Evolutionary conservation across 2,113 vertebrate genomes (phyloP), one percentile per base, ranked within the genome.

Genomic region (Ploceus nigricollis): DNA sequence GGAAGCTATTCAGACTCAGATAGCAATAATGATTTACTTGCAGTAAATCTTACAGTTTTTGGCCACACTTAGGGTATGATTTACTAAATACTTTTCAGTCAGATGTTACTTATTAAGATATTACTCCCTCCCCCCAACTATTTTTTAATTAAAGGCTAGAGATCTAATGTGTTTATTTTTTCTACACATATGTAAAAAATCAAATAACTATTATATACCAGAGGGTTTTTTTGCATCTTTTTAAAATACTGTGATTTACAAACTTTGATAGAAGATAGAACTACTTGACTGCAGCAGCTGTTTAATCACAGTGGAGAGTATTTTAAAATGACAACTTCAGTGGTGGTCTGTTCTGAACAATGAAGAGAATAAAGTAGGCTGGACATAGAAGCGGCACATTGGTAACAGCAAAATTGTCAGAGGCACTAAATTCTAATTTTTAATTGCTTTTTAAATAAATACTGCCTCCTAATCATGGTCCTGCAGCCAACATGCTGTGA

Each of bases 1-100:
- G 97, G 97, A 98, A 98, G 98, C 98, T 95, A 97, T 98, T 97
- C 98, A 96, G 97, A 90, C 97, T 97, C 96, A 86, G 97, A 98
- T 98, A 98, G 98, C 97, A 98, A 96, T 97, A 96, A 96, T 93
- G 97, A 98, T 98, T 95, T 95, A 96, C 94, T 96, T 91, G 94
- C 97, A 97, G 97, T 96, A 83, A 96, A 95, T 97, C 93, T 92
- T 92, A 75, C 79, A 87, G 94, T 2, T 97, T 97, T 94, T 95
- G 91, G 97, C 95, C 92, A 96, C 97, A 97, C 87, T 95, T 97
- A 50, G 70, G 79, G 73, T 88, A 92, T 96, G 85, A 89, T 87
- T 73, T 93, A 93, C 89, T 89, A 92, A 96, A 92, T 93, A 83
- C 28, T 65, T 89, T 92, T 91, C 63, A 15, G 54, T 96, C 98